A percentile compares a stretch with the other conserved stretches of the same genome.
Conservation (phyloP, 92 coral and sea anemone genomes). For the Paramuricea clavata region DNA sequence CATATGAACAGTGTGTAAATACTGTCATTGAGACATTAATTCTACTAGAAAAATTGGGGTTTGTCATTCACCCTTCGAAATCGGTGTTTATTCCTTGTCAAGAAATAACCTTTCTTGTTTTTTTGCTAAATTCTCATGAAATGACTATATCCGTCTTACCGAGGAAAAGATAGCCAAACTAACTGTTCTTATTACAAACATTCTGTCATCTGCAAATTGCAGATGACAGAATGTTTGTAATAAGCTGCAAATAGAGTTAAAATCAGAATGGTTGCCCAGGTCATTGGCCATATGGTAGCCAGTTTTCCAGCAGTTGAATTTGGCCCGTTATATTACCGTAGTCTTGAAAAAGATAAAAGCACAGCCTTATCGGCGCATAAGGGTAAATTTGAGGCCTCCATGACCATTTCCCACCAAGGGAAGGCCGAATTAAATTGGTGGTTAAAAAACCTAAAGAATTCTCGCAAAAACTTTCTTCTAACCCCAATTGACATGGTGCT, state of each 20-base stretch:
- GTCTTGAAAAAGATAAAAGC: constrained; percentile 21
- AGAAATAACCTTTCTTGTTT: constrained; percentile 9
- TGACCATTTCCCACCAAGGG: neutral
- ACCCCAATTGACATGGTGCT: constrained; percentile 29
- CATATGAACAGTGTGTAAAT: neutral
- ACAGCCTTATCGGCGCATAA: neutral
- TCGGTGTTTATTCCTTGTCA: constrained; percentile 55
- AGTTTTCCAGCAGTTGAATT: constrained; percentile 33
- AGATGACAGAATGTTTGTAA: neutral
- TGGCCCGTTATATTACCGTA: constrained; percentile 33
- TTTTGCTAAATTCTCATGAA: neutral
- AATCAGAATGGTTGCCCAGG: constrained; percentile 38
- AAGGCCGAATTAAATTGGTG: constrained; percentile 17
- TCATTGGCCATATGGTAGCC: constrained; percentile 48
- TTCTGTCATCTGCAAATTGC: neutral
- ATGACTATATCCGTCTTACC: constrained; percentile 25
- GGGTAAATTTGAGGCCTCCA: constrained; percentile 22
- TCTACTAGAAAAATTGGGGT: constrained; percentile 3
- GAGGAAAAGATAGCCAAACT: neutral
- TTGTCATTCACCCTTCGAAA: constrained; percentile 25
- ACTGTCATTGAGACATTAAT: neutral
- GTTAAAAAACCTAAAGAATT: neutral
- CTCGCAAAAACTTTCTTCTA: neutral
- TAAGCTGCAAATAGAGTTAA: neutral
- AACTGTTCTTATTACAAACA: neutral